Percentiles rank a stretch among this genome's conserved stretches.
Evolutionary conservation across 2,113 vertebrate genomes (phyloP).

Genomic region (Orientallactaga bullata): DNA sequence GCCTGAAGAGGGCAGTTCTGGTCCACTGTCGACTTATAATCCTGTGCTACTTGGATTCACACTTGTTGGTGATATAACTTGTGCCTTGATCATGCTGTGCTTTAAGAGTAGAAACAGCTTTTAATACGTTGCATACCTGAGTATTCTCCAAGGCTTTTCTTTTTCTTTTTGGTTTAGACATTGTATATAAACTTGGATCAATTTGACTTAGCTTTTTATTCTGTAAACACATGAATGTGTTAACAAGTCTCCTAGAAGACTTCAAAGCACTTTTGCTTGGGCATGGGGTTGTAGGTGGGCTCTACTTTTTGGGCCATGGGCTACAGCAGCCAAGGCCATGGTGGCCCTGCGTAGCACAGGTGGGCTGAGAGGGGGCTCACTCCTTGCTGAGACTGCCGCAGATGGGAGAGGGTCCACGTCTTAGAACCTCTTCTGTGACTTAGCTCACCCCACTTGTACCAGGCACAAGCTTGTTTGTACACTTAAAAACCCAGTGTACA

Average conservation of each 20-base stretch:
- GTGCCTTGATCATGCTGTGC: not conserved
- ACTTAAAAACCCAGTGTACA: not conserved
- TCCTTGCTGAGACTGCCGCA: too few species aligned
- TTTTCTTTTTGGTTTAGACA: not conserved
- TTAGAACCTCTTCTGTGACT: conserved; percentile 37
- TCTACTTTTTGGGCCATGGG: conserved; percentile 12
- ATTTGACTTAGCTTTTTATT: conserved; percentile 49
- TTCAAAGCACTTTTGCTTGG: not conserved
- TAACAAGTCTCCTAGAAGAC: not conserved
- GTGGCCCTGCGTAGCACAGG: not conserved
- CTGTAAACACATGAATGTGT: not conserved
- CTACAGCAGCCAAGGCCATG: not conserved
- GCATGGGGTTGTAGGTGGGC: not conserved
- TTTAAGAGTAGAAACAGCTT: not conserved
- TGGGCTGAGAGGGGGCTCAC: not conserved
- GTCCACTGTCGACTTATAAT: not conserved
- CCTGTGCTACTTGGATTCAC: not conserved
- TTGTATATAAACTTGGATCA: conserved; percentile 44
- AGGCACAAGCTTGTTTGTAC: not conserved
- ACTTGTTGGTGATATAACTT: not conserved
- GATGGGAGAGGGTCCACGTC: not conserved
- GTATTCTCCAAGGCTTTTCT: not conserved
- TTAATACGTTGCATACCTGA: not conserved
- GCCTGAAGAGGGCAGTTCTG: not conserved
- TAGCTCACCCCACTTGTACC: not conserved